These are phyloP conservation scores for Pempheris klunzingeri DNA, from an alignment of 2,797 vertebrate species.

Conservation along the genomic window DNA sequence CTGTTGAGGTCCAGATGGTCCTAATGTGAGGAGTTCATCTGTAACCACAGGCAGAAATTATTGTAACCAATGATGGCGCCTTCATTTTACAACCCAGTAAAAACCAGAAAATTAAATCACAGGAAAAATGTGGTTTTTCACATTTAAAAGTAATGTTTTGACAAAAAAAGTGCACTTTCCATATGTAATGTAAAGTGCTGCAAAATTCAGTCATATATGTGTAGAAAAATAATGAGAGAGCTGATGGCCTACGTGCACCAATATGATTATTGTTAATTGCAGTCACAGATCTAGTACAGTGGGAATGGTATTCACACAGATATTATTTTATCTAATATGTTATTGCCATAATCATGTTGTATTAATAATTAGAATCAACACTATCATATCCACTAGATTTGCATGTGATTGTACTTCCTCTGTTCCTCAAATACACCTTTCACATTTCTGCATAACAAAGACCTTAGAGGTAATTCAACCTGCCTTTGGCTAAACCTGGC, in stretches of 20 bases:
- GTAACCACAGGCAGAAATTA: slow-evolving; percentile 32
- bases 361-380: background rate
- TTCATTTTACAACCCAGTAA: slow-evolving; percentile 36
- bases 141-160: slow-evolving; percentile 2
- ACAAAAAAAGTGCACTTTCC: background rate
- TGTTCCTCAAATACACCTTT: background rate
- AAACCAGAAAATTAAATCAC: slow-evolving; percentile 25
- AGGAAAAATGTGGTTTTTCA: background rate
- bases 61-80: slow-evolving; percentile 21
- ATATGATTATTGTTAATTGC: background rate
- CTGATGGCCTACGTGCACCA: background rate
- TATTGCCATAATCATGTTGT: background rate
- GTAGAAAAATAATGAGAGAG: background rate
- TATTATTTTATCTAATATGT: background rate
- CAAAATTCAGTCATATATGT: background rate
- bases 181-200: background rate
- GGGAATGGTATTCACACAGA: background rate
- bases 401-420: background rate
- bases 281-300: background rate
- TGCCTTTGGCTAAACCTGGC: background rate
- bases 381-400: background rate
- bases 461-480: background rate
- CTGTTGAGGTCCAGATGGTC: slow-evolving; percentile 16
- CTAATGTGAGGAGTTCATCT: slow-evolving; percentile 27
- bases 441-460: background rate